Conservation (phyloP, 2,797 vertebrate species). For the Emys orbicularis region DNA sequence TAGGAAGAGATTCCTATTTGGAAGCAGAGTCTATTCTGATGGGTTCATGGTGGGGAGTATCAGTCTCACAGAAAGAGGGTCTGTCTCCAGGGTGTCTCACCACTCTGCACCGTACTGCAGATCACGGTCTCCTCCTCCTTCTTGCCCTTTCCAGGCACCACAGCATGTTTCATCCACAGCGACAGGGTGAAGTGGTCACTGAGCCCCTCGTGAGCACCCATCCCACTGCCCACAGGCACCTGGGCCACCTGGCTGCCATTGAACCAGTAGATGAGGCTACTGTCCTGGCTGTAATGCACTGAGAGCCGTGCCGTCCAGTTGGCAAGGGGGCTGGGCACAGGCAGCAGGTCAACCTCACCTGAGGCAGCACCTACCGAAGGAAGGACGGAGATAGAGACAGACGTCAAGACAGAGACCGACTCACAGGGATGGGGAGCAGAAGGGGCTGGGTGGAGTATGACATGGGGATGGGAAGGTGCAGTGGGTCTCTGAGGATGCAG, state of each 20-base stretch:
- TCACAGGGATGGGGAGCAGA: not conserved
- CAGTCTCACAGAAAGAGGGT: not conserved
- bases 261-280: slow-evolving; percentile 97
- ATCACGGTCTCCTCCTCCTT: slow-evolving; percentile 95
- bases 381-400: not conserved
- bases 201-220: slow-evolving; percentile 61
- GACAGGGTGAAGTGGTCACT: slow-evolving; percentile 96
- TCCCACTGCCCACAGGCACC: slow-evolving; percentile 84
- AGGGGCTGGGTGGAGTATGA: not conserved
- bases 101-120: slow-evolving; percentile 95
- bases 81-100: slow-evolving; percentile 76
- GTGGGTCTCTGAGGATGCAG: not conserved
- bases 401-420: not conserved
- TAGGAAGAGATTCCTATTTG: not conserved
- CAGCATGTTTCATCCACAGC: slow-evolving; percentile 95
- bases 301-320: slow-evolving; percentile 95
- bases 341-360: slow-evolving; percentile 95
- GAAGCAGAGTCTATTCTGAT: not conserved
- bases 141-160: slow-evolving; percentile 84
- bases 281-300: slow-evolving; percentile 96
- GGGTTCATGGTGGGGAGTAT: not conserved
- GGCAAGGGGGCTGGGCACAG: slow-evolving; percentile 90
- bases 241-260: slow-evolving; percentile 95
- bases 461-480: not conserved
- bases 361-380: slow-evolving; percentile 89